Evolutionary conservation across 1,140 invertebrate genomes (phyloP), one percentile per base, ranked within the genome.

Genomic region (Drosophila lacteicornis): DNA sequence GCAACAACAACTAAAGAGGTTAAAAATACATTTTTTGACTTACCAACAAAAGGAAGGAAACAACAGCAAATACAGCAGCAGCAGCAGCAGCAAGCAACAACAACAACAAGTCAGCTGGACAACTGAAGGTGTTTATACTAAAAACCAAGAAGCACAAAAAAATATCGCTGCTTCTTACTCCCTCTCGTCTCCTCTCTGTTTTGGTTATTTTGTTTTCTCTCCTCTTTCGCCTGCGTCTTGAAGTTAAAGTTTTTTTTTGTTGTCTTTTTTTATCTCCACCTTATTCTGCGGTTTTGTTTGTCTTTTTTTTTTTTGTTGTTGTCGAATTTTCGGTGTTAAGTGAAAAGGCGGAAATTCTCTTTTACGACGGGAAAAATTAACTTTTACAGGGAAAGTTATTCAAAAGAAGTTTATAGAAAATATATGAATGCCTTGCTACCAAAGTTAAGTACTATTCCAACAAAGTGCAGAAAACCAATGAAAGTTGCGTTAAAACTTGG

Each of bases 11-110:
- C 22, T 42, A 42, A 69, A 69, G 50, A 79, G 68, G 51, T 70
- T 63, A 53, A 62, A 71, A 79, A 79, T 73, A 79, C 76, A 75
- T 77, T 78, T 56, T 67, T 60, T 50, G 65, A 76, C 67, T 75
- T 49, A 75, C 47, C 71, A 75, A 59, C 63, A 50, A 59, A 59
- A 59, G 42, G 40, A 46, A 77, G 55, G 30, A 46, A 42, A 56
- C 33, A 38, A 56, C 36, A 73, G 46, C 49, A 53, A 71, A 60
- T 70, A 55, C 60, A 51, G 40, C 63, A 65, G 50, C 79, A 53
- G 15, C 79, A 53, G 15, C 68, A 66, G 30, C 80, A 57, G n/a
- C 63, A 55, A 19, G 13, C 30, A 13, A 19, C 56, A 59, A 36
- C 67, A 60, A 68, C 71, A 25, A 47, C 69, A 46, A 63, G 58